Percentiles rank a stretch among this genome's conserved stretches.
phyloP scores from a whole-genome alignment of 2,888 invertebrate species.

The Liopterus haemorrhoidalis region DNA sequence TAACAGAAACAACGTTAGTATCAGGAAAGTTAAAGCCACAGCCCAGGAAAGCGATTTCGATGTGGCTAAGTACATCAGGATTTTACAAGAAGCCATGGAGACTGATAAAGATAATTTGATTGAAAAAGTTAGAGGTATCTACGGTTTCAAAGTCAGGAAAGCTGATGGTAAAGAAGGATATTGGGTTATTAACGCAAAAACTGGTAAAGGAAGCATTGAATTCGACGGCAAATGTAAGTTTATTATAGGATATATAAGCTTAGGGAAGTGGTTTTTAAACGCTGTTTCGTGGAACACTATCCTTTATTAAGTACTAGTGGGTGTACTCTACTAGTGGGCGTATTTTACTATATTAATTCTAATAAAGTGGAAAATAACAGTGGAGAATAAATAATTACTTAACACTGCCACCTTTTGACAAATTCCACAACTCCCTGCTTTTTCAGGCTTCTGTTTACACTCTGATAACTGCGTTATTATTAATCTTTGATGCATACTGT shows the following conservation, averaged over 20 bases:
- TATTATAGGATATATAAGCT: constrained; percentile 8
- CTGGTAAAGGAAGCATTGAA: constrained; percentile 78
- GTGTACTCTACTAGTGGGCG: no score
- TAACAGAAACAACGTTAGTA: constrained; percentile 25
- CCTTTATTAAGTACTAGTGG: no score
- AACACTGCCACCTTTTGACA: no score
- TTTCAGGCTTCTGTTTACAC: no score
- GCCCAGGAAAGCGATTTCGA: constrained; percentile 63
- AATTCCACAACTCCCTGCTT: no score
- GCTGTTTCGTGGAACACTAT: no score
- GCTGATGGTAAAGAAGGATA: constrained; percentile 74
- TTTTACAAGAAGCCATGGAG: constrained; percentile 74
- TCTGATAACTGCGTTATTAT: no score
- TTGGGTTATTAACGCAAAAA: constrained; percentile 91
- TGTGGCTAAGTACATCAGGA: constrained; percentile 72
- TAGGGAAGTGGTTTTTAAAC: no score
- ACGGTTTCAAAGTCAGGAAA: constrained; percentile 82
- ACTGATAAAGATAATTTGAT: constrained; percentile 76
- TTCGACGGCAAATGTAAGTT: constrained; percentile 61
- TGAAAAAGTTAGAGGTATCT: constrained; percentile 80
- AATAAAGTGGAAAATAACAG: no score
- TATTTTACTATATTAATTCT: no score
- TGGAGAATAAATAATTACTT: no score
- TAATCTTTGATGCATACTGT: no score
- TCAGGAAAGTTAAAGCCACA: constrained; percentile 45